phyloP scores from a whole-genome alignment of 35 echinoderm and acorn worm genomes.

The Nesometra sesokonis region DNA sequence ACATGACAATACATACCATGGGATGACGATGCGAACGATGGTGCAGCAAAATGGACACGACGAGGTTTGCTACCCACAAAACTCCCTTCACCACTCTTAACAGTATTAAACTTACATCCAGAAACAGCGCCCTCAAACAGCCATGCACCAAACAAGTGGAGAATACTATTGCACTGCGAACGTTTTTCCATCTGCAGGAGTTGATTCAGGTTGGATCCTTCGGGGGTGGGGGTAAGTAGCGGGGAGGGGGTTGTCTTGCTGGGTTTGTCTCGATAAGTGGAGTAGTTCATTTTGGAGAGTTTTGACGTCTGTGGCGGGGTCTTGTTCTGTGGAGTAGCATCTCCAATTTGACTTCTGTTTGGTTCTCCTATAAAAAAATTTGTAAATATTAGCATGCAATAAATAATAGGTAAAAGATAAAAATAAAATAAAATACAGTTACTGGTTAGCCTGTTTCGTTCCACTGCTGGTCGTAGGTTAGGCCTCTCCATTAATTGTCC shows the following conservation, averaged over 20 bases:
- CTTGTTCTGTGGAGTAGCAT: background rate
- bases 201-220: background rate
- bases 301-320: background rate
- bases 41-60: background rate
- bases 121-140: conserved; percentile 91
- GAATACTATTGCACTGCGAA: conserved; percentile 85
- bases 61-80: background rate
- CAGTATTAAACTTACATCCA: conserved; percentile 94
- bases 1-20: background rate
- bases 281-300: background rate
- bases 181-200: conserved; percentile 12
- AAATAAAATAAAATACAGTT: too few species aligned
- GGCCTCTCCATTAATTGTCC: too few species aligned
- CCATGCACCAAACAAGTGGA: conserved; percentile 96
- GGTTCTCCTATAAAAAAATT: background rate
- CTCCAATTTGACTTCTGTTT: background rate
- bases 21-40: background rate
- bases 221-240: background rate
- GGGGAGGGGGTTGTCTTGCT: background rate
- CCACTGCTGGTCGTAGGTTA: too few species aligned
- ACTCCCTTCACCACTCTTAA: background rate
- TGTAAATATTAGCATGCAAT: too few species aligned
- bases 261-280: background rate
- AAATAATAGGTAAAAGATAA: too few species aligned
- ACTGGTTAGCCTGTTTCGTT: too few species aligned